These are phyloP conservation scores for Gymnopithys bicolor DNA, from an alignment of 2,797 vertebrate genomes.

Conservation along the genomic window DNA sequence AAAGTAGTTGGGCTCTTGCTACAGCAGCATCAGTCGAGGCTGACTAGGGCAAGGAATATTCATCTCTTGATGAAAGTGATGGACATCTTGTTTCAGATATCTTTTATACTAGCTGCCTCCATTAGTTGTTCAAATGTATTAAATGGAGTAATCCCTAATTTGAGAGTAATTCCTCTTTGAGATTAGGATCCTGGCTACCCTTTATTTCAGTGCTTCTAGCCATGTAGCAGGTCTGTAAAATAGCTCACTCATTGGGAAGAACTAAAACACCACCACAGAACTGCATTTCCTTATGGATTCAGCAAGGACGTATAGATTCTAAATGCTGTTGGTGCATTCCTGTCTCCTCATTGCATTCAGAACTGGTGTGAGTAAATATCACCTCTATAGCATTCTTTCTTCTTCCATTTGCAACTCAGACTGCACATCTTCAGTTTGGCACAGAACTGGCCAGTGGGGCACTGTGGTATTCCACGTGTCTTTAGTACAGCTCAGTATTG, in stretches of 20 bases:
- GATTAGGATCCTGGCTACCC: neutral
- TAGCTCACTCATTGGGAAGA: neutral
- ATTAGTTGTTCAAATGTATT: neutral
- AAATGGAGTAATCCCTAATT: neutral
- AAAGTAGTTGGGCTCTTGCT: neutral
- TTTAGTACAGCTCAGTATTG: neutral
- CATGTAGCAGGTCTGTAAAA: neutral
- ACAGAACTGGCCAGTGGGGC: neutral
- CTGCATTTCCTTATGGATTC: neutral
- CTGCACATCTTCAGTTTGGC: neutral
- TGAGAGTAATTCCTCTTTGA: neutral
- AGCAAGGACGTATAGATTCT: neutral
- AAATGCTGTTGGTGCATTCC: neutral
- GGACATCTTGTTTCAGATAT: neutral
- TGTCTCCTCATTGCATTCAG: neutral
- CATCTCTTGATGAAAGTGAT: neutral
- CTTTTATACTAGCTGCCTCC: neutral
- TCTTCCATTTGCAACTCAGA: neutral
- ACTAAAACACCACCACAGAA: neutral
- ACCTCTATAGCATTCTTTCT: neutral
- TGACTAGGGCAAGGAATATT: neutral
- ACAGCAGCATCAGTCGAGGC: neutral
- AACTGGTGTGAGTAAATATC: neutral
- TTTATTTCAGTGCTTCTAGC: neutral
- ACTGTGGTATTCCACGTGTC: neutral